A percentile compares a stretch with the other conserved stretches of the same genome.
phyloP scores from a whole-genome alignment of 2,888 invertebrate genomes.

The Cephonodes hylas region DNA sequence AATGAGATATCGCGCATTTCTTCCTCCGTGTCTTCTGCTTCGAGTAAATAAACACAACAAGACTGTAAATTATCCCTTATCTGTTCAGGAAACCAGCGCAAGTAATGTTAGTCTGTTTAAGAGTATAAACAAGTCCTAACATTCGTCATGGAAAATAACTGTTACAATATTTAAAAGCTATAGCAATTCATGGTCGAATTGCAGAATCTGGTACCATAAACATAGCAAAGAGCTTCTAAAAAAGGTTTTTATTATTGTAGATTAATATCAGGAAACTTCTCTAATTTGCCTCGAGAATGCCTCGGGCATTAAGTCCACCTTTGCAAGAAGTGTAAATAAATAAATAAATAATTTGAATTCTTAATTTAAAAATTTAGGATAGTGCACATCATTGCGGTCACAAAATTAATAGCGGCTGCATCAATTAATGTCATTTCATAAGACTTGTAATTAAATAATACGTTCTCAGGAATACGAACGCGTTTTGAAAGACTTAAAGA shows the following conservation, averaged over 20 bases:
- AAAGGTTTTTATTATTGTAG: no score
- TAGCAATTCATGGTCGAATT: no score
- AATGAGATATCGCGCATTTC: background rate
- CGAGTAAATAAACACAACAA: constrained; percentile 3
- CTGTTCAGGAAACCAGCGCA: background rate
- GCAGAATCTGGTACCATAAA: no score
- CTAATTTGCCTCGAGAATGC: no score
- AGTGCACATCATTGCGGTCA: no score
- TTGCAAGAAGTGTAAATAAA: no score
- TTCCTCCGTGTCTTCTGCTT: background rate
- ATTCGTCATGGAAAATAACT: background rate
- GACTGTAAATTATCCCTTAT: constrained; percentile 1
- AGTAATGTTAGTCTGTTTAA: background rate
- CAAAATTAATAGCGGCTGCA: background rate
- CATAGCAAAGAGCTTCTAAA: no score
- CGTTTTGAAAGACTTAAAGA: constrained; percentile 22
- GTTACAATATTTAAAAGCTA: background rate
- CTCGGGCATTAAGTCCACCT: no score
- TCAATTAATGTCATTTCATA: no score
- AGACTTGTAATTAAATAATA: constrained; percentile 20
- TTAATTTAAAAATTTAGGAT: no score
- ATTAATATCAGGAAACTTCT: no score
- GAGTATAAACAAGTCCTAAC: background rate
- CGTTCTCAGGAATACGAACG: constrained; percentile 28
- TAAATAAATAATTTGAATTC: no score